Conservation (phyloP, 2,888 invertebrate genomes). For the Nomada ruficornis region DNA sequence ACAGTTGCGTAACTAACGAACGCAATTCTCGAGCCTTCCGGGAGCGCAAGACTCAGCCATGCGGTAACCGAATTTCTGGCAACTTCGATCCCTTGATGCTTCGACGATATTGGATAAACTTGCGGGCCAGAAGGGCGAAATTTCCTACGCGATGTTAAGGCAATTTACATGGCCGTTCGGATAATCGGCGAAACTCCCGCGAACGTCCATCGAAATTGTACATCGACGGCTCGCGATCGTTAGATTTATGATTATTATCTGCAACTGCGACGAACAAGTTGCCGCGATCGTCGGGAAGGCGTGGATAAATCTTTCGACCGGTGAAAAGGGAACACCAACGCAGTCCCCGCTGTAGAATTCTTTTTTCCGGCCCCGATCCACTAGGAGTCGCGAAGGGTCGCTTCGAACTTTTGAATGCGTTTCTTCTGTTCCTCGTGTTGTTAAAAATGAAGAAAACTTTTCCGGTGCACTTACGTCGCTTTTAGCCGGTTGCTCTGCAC, state of each 20-base stretch:
- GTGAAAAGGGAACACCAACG: neutral
- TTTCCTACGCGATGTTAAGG: slow-evolving; percentile 48
- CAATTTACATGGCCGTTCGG: slow-evolving; percentile 34
- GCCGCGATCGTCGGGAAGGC: neutral
- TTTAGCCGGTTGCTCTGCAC: slow-evolving; percentile 50
- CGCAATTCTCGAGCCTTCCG: slow-evolving; percentile 49
- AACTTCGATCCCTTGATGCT: slow-evolving; percentile 51
- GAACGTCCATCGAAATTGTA: slow-evolving; percentile 21
- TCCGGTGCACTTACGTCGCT: slow-evolving; percentile 58
- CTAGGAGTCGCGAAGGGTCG: slow-evolving; percentile 11
- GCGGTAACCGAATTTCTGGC: slow-evolving; percentile 43
- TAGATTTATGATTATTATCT: neutral
- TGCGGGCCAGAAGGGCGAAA: slow-evolving; percentile 42
- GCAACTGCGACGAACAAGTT: slow-evolving; percentile 4
- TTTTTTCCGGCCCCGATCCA: neutral
- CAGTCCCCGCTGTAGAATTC: neutral
- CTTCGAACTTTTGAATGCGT: slow-evolving; percentile 61
- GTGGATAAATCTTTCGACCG: neutral
- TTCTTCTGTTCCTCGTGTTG: slow-evolving; percentile 65
- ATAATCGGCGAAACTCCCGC: slow-evolving; percentile 23
- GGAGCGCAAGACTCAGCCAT: slow-evolving; percentile 21
- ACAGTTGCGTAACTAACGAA: slow-evolving; percentile 48
- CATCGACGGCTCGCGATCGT: neutral
- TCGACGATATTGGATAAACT: slow-evolving; percentile 62
- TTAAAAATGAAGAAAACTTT: slow-evolving; percentile 67